These are phyloP conservation scores for Scomberomorus guttatus DNA, from an alignment of 2,797 vertebrate species.

Conservation along the genomic window DNA sequence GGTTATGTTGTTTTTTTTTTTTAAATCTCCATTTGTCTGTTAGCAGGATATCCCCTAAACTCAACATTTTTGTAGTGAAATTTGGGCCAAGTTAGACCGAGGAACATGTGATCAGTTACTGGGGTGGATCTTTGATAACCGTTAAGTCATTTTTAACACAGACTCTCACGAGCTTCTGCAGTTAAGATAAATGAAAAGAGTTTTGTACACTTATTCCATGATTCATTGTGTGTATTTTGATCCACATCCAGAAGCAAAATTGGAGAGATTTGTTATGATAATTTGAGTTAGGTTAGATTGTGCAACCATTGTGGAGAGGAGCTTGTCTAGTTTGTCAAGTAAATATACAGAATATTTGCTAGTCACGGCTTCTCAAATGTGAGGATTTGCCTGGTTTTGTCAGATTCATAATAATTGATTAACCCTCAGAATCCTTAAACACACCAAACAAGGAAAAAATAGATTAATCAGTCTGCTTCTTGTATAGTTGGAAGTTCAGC, in stretches of 20 bases:
- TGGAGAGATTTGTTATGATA: too few species aligned
- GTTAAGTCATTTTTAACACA: too few species aligned
- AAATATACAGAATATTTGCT: too few species aligned
- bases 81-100: not conserved
- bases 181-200: too few species aligned
- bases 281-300: too few species aligned
- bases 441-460: not conserved
- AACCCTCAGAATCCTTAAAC: not conserved
- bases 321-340: too few species aligned
- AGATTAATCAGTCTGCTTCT: not conserved
- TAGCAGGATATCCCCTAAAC: not conserved
- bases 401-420: not conserved
- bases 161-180: too few species aligned
- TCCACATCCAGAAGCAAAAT: not conserved
- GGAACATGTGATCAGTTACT: conserved; percentile 1
- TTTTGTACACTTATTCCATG: not conserved
- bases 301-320: too few species aligned
- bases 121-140: not conserved
- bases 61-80: not conserved
- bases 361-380: too few species aligned
- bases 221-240: not conserved
- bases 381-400: too few species aligned
- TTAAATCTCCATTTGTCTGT: not conserved
- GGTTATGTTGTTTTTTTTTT: not conserved
- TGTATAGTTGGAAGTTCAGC: too few species aligned